These are phyloP conservation scores for Trinorchestia longiramus DNA, from an alignment of 1,140 invertebrate genomes.

Conservation along the genomic window DNA sequence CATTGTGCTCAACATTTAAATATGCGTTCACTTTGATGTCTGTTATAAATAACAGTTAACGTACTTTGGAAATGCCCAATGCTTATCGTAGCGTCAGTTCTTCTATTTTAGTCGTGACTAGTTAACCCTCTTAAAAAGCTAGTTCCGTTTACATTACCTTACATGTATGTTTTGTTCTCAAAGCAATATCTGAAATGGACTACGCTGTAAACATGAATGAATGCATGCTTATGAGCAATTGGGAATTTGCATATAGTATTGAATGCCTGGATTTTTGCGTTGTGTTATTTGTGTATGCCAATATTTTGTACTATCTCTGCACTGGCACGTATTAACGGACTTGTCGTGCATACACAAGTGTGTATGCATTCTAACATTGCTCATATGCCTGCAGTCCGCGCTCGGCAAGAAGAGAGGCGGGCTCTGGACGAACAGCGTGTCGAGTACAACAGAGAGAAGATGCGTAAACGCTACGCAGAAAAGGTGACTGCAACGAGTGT, in stretches of 20 bases:
- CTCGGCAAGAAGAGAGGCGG: constrained; percentile 61
- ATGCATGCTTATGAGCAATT: neutral
- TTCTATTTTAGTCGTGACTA: too few relatives aligned
- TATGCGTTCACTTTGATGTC: too few relatives aligned
- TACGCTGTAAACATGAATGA: too few relatives aligned
- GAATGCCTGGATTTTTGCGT: neutral
- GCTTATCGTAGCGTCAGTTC: too few relatives aligned
- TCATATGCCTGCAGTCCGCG: constrained; percentile 57
- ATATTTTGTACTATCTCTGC: neutral
- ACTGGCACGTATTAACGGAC: neutral
- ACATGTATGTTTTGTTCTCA: neutral
- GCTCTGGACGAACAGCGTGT: constrained; percentile 63
- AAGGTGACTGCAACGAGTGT: constrained; percentile 64
- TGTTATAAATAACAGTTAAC: too few relatives aligned
- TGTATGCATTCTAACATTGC: neutral
- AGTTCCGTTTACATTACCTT: too few relatives aligned
- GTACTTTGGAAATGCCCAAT: too few relatives aligned
- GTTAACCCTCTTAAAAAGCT: too few relatives aligned
- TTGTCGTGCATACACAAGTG: neutral
- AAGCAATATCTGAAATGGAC: neutral
- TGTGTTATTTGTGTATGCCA: neutral
- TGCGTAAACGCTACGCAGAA: constrained; percentile 65
- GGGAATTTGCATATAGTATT: neutral
- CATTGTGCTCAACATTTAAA: too few relatives aligned
- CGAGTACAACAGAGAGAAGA: constrained; percentile 65